Percentiles rank a stretch among this genome's conserved stretches.
These are phyloP conservation scores for Tachyglossus aculeatus DNA, from an alignment of 2,797 vertebrate species.

Conservation along the genomic window DNA sequence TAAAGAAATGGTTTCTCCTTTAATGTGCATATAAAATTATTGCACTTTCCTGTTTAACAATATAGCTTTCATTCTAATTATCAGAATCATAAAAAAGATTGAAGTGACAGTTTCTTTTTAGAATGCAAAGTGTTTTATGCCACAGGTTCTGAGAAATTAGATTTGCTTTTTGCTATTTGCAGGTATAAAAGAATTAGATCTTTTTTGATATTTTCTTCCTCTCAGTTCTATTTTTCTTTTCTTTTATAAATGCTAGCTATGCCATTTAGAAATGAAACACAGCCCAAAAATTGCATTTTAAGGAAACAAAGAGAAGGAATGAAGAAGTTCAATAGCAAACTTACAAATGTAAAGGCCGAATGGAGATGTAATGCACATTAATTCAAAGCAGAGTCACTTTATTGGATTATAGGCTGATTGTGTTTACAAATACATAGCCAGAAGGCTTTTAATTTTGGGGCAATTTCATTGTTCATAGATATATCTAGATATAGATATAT, in stretches of 20 bases:
- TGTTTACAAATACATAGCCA: constrained; percentile 83
- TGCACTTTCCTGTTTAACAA: constrained; percentile 64
- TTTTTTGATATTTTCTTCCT: constrained; percentile 22
- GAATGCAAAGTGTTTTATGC: constrained; percentile 65
- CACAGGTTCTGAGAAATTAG: constrained; percentile 64
- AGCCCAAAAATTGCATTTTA: constrained; percentile 57
- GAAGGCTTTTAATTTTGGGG: constrained; percentile 85
- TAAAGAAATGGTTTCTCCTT: constrained; percentile 58
- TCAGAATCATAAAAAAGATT: constrained; percentile 68
- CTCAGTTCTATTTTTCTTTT: constrained; percentile 26
- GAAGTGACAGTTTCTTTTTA: constrained; percentile 65
- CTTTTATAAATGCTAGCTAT: constrained; percentile 23
- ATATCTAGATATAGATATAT: constrained; percentile 80
- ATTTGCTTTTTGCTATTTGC: constrained; percentile 38
- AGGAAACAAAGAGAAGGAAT: constrained; percentile 64
- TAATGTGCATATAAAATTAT: constrained; percentile 56
- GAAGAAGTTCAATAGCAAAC: constrained; percentile 66
- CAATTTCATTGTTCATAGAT: constrained; percentile 82
- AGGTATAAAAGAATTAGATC: constrained; percentile 54
- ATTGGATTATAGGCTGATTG: constrained; percentile 85
- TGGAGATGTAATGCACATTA: constrained; percentile 70
- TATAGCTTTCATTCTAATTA: constrained; percentile 67
- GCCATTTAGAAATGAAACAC: constrained; percentile 51
- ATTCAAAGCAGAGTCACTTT: constrained; percentile 77
- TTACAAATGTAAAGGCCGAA: constrained; percentile 67